These are phyloP conservation scores for Drosophila prosaltans DNA, from an alignment of 1,140 invertebrate genomes.

Conservation along the genomic window DNA sequence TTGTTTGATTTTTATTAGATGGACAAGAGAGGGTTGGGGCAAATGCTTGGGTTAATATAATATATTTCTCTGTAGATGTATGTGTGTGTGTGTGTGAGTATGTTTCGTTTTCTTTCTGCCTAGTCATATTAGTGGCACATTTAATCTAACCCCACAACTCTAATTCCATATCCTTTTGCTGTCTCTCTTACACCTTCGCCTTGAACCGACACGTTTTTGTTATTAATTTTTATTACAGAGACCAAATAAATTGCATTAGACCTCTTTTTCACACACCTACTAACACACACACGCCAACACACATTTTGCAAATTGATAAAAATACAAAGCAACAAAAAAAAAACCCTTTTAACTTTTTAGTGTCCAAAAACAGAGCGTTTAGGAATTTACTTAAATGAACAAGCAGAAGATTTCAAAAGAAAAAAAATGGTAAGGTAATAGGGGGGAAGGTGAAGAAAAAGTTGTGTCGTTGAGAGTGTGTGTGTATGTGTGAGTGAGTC, in stretches of 20 bases:
- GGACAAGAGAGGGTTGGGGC: slow-evolving; percentile 46
- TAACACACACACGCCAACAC: slow-evolving; percentile 56
- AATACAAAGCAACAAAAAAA: slow-evolving; percentile 32
- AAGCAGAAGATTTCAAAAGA: neutral
- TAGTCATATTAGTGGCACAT: slow-evolving; percentile 71
- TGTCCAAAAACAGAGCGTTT: slow-evolving; percentile 4
- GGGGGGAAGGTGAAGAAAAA: neutral
- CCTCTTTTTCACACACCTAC: slow-evolving; percentile 37
- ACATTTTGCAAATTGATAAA: slow-evolving; percentile 68
- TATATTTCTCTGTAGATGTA: slow-evolving; percentile 25
- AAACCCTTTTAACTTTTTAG: slow-evolving; percentile 32
- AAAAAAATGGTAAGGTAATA: neutral
- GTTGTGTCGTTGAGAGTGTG: too few species aligned
- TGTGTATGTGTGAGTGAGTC: slow-evolving; percentile 4
- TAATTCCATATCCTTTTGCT: neutral
- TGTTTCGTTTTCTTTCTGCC: slow-evolving; percentile 54
- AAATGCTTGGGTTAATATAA: slow-evolving; percentile 5
- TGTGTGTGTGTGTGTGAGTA: neutral
- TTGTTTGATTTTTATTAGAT: slow-evolving; percentile 82
- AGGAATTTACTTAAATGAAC: slow-evolving; percentile 1
- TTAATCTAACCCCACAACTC: slow-evolving; percentile 19
- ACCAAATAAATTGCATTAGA: slow-evolving; percentile 73
- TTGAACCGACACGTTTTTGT: slow-evolving; percentile 72
- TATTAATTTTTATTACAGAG: slow-evolving; percentile 79
- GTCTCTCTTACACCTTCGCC: neutral